Evolutionary conservation across 1,140 invertebrate genomes (phyloP).

Genomic region (Acromyrmex echinatior): DNA sequence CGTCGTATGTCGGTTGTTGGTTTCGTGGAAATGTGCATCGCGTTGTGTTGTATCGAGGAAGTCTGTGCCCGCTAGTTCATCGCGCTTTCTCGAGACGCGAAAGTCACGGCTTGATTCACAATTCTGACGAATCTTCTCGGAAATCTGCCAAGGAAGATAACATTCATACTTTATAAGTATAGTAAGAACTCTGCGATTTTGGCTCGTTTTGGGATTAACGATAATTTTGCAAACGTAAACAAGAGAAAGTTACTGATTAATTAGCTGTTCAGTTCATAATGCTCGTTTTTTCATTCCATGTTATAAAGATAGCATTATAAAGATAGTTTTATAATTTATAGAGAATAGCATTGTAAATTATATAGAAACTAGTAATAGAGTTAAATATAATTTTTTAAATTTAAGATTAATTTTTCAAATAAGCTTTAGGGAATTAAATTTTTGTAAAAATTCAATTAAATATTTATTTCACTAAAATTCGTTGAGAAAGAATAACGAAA

Average conservation of each 20-base stretch:
- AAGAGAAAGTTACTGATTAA: not conserved
- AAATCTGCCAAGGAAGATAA: not conserved
- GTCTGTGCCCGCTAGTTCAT: slow-evolving; percentile 18
- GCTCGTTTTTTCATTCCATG: not conserved
- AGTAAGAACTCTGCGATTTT: not conserved
- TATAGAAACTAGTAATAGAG: not conserved
- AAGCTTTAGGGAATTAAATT: not conserved
- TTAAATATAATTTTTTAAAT: not conserved
- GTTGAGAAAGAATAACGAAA: not conserved
- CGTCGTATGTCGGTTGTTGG: slow-evolving; percentile 50
- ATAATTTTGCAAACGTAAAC: not conserved
- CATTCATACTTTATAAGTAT: not conserved
- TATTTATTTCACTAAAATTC: not conserved
- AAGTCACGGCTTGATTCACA: slow-evolving; percentile 52
- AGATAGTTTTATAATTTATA: too few relatives aligned
- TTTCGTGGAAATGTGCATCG: slow-evolving; percentile 64
- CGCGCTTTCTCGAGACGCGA: slow-evolving; percentile 69
- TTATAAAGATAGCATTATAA: not conserved
- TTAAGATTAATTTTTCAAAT: slow-evolving; percentile 6
- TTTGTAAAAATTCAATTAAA: not conserved
- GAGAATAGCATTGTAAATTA: not conserved
- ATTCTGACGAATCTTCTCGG: slow-evolving; percentile 52
- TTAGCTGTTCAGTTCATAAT: not conserved
- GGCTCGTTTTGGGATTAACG: not conserved
- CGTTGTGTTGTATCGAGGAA: slow-evolving; percentile 52